Evolutionary conservation across 2,797 vertebrate species (phyloP).

Genomic region (Pachyuromys duprasi): DNA sequence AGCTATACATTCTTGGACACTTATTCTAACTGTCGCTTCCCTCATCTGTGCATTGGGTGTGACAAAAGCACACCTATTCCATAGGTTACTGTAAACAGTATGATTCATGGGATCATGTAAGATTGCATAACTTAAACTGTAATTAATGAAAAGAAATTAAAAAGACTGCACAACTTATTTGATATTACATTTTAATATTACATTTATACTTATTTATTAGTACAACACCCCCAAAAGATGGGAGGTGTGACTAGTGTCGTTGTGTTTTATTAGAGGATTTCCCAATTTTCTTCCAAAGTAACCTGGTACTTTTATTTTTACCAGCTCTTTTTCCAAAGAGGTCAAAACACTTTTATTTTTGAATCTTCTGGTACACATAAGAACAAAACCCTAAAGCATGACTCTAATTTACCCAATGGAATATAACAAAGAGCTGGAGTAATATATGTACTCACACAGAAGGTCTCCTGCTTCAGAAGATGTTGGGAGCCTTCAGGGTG

Average conservation of each 20-base stretch:
- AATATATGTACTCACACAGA: background rate
- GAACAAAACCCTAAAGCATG: background rate
- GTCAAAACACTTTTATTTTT: conserved; percentile 39
- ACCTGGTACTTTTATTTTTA: background rate
- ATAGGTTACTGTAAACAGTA: background rate
- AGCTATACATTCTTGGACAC: background rate
- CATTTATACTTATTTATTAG: too few species aligned
- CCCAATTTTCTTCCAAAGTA: background rate
- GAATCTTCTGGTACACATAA: background rate
- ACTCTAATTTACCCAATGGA: background rate
- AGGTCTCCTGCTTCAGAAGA: background rate
- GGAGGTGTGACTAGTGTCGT: background rate
- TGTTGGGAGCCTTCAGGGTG: background rate
- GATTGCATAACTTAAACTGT: background rate
- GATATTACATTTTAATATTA: too few species aligned
- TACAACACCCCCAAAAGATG: background rate
- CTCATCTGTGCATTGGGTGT: background rate
- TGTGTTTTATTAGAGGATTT: background rate
- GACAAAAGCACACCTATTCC: too few species aligned
- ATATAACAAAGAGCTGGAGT: background rate
- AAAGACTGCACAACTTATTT: too few species aligned
- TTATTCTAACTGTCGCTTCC: background rate
- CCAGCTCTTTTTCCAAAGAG: conserved; percentile 23
- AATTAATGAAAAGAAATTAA: too few species aligned
- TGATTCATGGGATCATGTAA: background rate